Conservation (phyloP, 2,113 vertebrate species). For the Riparia riparia region DNA sequence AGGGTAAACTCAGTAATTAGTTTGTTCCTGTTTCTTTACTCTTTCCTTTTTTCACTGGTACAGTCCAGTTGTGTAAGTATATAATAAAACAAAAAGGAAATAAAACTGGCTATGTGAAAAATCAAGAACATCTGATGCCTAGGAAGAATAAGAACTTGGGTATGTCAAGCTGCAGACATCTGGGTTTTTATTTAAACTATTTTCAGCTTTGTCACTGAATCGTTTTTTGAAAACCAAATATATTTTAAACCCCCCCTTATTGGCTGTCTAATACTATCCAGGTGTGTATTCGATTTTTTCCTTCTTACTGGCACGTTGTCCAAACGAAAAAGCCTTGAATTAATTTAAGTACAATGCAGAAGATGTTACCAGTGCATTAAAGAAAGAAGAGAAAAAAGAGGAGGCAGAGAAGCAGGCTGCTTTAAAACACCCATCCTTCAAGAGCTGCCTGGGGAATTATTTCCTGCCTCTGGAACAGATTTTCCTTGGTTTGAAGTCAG, state of each 20-base stretch:
- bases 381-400: background rate
- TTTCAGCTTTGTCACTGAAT: background rate
- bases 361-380: background rate
- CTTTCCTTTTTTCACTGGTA: background rate
- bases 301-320: background rate
- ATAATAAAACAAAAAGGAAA: background rate
- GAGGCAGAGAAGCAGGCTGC: background rate
- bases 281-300: background rate
- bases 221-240: background rate
- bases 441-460: background rate
- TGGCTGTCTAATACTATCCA: background rate
- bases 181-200: background rate
- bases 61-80: background rate
- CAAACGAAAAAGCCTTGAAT: background rate
- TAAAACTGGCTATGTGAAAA: background rate
- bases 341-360: background rate
- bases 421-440: background rate
- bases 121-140: conserved; percentile 34
- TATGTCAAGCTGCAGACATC: background rate
- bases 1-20: background rate
- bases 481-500: background rate
- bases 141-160: background rate
- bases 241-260: background rate
- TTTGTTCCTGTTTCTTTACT: background rate
- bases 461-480: background rate